A percentile compares a stretch with the other conserved stretches of the same genome.
These are phyloP conservation scores for Ceratina calcarata DNA, from an alignment of 1,140 invertebrate genomes.

Conservation along the genomic window DNA sequence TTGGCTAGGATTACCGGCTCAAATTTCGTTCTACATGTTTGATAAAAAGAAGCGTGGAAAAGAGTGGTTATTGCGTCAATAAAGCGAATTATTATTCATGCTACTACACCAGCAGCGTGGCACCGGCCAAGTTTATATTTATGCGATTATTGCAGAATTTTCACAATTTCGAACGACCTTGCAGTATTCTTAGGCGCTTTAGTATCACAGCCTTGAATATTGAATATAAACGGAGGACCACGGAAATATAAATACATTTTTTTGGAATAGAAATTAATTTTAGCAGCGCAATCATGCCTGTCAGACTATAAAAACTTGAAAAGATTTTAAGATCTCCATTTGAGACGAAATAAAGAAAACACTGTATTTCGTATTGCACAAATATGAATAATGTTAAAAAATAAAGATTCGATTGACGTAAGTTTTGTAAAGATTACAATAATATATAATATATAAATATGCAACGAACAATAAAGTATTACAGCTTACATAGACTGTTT, in stretches of 20 bases:
- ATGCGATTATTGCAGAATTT: constrained; percentile 57
- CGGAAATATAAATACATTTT: constrained; percentile 12
- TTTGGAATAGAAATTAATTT: constrained; percentile 11
- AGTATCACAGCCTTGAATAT: constrained; percentile 35
- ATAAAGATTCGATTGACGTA: no score
- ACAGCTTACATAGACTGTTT: not conserved
- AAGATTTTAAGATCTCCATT: not conserved
- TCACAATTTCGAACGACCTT: constrained; percentile 37
- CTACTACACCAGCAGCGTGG: not conserved
- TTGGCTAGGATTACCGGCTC: constrained; percentile 31
- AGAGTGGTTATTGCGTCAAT: constrained; percentile 43
- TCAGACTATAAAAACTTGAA: not conserved
- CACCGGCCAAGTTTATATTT: constrained; percentile 65
- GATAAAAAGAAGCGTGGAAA: constrained; percentile 28
- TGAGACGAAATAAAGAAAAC: no score
- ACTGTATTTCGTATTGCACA: no score
- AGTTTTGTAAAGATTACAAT: no score
- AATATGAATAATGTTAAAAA: no score
- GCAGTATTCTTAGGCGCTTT: constrained; percentile 51
- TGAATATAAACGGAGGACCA: constrained; percentile 20
- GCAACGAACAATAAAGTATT: no score
- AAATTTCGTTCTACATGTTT: constrained; percentile 10
- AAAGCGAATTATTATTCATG: constrained; percentile 53
- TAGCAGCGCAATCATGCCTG: no score
- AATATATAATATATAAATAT: no score